A percentile compares a stretch with the other conserved stretches of the same genome.
phyloP scores from a whole-genome alignment of 1,140 invertebrate species.

The Vollenhovia emeryi region DNA sequence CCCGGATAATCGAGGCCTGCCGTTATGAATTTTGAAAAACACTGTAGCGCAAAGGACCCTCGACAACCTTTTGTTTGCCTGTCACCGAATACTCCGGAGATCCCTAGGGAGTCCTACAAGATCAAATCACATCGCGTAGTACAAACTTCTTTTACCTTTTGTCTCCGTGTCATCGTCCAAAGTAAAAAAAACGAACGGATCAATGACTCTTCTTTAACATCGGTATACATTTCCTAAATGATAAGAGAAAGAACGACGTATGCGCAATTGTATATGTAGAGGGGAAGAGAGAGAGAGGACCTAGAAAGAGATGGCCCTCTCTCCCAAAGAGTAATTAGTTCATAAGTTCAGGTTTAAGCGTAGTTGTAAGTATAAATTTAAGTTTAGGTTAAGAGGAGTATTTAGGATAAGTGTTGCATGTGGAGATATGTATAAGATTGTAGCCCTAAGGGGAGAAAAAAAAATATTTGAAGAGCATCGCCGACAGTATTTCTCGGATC shows the following conservation, averaged over 20 bases:
- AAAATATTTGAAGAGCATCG: background rate
- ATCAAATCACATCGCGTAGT: slow-evolving; percentile 53
- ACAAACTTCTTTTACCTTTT: slow-evolving; percentile 27
- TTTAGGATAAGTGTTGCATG: no score
- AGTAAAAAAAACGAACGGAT: background rate
- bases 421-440: no score
- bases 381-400: no score
- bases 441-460: no score
- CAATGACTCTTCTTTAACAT: background rate
- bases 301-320: no score
- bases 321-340: no score
- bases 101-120: slow-evolving; percentile 44
- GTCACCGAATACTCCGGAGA: slow-evolving; percentile 72
- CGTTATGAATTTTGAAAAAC: slow-evolving; percentile 77
- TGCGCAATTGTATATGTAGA: no score
- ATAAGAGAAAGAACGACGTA: background rate
- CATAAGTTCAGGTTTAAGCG: no score
- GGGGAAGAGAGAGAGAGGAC: no score
- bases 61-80: slow-evolving; percentile 74
- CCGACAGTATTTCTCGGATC: background rate
- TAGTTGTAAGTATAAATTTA: no score
- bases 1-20: slow-evolving; percentile 69
- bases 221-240: background rate
- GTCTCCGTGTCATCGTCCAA: slow-evolving; percentile 46
- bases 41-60: slow-evolving; percentile 68